Percentiles rank a stretch among this genome's conserved stretches.
These are phyloP conservation scores for Eubasilissa splendida DNA, from an alignment of 2,888 invertebrate genomes.

Conservation along the genomic window DNA sequence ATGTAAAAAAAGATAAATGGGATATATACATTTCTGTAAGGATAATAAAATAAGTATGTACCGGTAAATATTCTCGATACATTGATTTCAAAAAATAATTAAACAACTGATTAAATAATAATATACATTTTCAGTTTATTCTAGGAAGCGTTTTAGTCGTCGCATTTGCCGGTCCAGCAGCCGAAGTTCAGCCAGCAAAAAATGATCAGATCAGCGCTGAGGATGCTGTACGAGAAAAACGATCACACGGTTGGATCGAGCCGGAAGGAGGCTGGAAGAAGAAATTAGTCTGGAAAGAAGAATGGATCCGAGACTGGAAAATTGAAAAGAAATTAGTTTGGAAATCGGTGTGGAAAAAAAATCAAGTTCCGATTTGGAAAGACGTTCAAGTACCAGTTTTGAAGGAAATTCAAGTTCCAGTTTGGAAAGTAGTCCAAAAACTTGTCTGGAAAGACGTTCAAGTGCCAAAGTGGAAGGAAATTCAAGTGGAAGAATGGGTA, in stretches of 20 bases:
- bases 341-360: conserved; percentile 84
- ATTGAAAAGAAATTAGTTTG: conserved; percentile 81
- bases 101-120: neutral
- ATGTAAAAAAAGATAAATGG: neutral
- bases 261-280: conserved; percentile 85
- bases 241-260: conserved; percentile 74
- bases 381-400: conserved; percentile 85
- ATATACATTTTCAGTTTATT: conserved; percentile 69
- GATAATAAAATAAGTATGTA: too few species aligned
- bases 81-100: too few species aligned
- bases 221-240: conserved; percentile 70
- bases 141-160: conserved; percentile 73
- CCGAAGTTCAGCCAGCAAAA: conserved; percentile 59
- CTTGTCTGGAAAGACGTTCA: conserved; percentile 79
- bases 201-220: conserved; percentile 59
- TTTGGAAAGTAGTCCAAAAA: conserved; percentile 79
- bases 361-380: conserved; percentile 84
- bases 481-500: conserved; percentile 77
- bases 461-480: conserved; percentile 72
- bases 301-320: conserved; percentile 85
- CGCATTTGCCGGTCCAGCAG: conserved; percentile 64
- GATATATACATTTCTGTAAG: too few species aligned
- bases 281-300: conserved; percentile 87
- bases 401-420: conserved; percentile 83
- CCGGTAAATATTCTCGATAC: too few species aligned